Evolutionary conservation across 2,113 vertebrate species (phyloP).

Genomic region (Oceanodroma tethys): DNA sequence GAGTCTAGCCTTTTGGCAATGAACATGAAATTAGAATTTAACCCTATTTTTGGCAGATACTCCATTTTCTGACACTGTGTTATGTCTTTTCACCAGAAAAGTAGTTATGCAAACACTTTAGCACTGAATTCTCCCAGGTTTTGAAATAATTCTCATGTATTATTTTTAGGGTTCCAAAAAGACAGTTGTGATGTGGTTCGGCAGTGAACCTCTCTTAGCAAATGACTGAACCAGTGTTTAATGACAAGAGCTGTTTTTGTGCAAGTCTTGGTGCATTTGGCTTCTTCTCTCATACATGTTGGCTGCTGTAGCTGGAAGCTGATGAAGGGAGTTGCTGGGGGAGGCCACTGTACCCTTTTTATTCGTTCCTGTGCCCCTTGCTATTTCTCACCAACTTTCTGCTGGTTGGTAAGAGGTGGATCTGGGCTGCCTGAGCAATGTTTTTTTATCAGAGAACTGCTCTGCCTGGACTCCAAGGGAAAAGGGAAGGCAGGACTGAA

Average conservation of each 20-base stretch:
- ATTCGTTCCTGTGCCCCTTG: neutral
- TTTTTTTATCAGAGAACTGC: neutral
- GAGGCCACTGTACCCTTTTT: neutral
- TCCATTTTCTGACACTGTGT: neutral
- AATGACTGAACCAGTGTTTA: neutral
- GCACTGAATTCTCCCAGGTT: neutral
- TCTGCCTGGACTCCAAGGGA: neutral
- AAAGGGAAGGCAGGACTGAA: neutral
- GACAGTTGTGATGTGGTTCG: neutral
- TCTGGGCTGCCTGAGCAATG: neutral
- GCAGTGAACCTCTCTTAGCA: neutral
- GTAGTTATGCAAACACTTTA: neutral
- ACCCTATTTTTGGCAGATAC: neutral
- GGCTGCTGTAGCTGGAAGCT: neutral
- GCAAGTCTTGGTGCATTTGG: neutral
- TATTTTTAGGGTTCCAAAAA: neutral
- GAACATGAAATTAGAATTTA: neutral
- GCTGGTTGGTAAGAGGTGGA: neutral
- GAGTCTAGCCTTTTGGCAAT: neutral
- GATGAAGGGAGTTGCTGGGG: neutral
- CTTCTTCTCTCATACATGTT: neutral
- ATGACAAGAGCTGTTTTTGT: neutral
- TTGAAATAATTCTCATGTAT: neutral
- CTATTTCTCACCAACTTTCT: neutral
- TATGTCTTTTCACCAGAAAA: neutral